These are phyloP conservation scores for Halesus radiatus DNA, from an alignment of 1,140 invertebrate species.

Conservation along the genomic window DNA sequence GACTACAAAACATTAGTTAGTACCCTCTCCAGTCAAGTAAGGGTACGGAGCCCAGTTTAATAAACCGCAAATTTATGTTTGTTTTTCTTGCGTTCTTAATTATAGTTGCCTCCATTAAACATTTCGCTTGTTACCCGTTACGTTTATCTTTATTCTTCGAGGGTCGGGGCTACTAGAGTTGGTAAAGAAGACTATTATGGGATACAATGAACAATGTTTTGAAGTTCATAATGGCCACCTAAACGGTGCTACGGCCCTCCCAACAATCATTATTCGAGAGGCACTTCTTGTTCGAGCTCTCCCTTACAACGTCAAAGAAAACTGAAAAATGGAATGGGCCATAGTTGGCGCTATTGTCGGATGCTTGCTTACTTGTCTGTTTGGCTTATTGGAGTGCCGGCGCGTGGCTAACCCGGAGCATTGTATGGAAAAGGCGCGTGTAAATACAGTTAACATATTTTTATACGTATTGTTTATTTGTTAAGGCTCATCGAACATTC, in stretches of 20 bases:
- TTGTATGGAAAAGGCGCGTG: too few relatives aligned
- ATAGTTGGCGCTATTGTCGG: too few relatives aligned
- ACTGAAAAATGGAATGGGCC: neutral
- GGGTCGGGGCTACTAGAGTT: neutral
- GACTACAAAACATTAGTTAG: too few relatives aligned
- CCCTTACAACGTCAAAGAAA: neutral
- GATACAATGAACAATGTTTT: constrained; percentile 6
- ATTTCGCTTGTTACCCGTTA: neutral
- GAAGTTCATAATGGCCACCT: constrained; percentile 6
- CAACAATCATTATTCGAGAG: neutral
- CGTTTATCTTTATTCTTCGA: neutral
- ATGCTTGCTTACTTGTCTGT: too few relatives aligned
- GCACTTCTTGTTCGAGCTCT: constrained; percentile 6
- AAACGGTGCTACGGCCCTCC: neutral
- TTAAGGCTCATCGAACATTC: too few relatives aligned
- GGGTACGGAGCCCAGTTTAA: too few relatives aligned
- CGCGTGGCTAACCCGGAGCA: too few relatives aligned
- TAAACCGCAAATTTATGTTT: too few relatives aligned
- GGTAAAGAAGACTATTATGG: neutral
- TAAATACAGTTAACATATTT: too few relatives aligned
- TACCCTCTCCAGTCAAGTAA: neutral
- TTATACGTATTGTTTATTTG: too few relatives aligned
- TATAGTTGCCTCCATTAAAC: neutral
- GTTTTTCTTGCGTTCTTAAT: neutral
- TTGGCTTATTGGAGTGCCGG: too few relatives aligned